Conservation (phyloP, 2,888 invertebrate genomes). For the Arenicola marina region DNA sequence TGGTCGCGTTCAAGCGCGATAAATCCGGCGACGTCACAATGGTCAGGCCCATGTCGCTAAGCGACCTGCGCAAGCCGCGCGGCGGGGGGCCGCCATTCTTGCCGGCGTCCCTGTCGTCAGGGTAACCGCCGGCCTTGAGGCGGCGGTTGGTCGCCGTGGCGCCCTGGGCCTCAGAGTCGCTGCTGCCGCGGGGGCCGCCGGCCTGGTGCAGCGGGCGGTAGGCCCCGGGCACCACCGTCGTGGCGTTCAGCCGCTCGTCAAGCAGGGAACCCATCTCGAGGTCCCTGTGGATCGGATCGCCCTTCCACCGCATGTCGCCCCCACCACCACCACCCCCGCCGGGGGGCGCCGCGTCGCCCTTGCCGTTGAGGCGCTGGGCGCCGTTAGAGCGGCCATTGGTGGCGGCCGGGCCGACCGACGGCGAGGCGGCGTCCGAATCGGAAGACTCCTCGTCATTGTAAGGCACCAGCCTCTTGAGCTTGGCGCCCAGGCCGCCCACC, state of each 20-base stretch:
- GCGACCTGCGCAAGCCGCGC: constrained; percentile 5
- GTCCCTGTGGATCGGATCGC: not conserved
- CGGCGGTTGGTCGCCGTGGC: not conserved
- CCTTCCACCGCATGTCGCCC: not conserved
- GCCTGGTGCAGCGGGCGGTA: not conserved
- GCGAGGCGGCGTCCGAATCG: not conserved
- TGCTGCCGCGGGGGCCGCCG: not conserved
- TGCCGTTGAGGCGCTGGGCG: not conserved
- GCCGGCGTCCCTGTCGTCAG: too few relatives aligned
- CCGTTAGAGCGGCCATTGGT: not conserved
- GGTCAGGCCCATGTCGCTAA: constrained; percentile 12
- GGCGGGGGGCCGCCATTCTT: too few relatives aligned
- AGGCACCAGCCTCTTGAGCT: not conserved
- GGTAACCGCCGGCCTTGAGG: too few relatives aligned
- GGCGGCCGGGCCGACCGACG: not conserved
- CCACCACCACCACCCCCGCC: not conserved
- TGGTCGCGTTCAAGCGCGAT: constrained; percentile 46
- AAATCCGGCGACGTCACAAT: constrained; percentile 14
- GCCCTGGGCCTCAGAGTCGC: not conserved
- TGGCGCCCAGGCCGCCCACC: not conserved
- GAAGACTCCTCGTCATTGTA: not conserved
- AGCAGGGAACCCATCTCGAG: too few relatives aligned
- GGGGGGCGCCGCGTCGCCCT: not conserved
- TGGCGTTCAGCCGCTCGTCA: not conserved
- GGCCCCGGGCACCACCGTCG: not conserved